phyloP scores from a whole-genome alignment of 2,113 vertebrate genomes.

The Eudorcas thomsonii region DNA sequence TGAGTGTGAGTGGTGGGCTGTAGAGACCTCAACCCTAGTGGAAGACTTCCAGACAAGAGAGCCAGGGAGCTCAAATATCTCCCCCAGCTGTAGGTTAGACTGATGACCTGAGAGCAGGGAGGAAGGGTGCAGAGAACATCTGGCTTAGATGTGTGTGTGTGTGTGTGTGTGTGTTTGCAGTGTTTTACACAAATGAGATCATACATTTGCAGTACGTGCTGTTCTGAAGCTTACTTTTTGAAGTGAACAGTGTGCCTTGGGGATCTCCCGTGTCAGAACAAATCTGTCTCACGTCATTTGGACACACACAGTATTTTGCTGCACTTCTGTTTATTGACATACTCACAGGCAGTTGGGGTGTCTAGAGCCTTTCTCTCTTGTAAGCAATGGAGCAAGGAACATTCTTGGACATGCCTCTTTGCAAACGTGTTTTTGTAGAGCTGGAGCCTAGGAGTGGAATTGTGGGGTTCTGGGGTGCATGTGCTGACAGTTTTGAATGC shows the following conservation, averaged over 20 bases:
- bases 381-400: background rate
- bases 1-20: background rate
- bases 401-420: background rate
- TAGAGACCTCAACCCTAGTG: background rate
- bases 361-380: background rate
- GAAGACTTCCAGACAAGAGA: background rate
- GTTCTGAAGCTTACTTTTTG: background rate
- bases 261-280: background rate
- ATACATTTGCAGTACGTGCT: background rate
- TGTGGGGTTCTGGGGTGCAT: background rate
- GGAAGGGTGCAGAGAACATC: background rate
- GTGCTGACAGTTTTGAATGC: background rate
- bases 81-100: background rate
- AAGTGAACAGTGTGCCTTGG: background rate
- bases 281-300: background rate
- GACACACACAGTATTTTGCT: background rate
- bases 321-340: background rate
- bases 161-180: background rate
- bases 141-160: background rate
- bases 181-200: background rate
- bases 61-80: background rate
- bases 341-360: background rate
- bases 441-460: background rate
- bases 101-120: background rate
- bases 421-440: background rate